phyloP scores from a whole-genome alignment of 2,797 vertebrate genomes.

The Crocodylus rhombifer region DNA sequence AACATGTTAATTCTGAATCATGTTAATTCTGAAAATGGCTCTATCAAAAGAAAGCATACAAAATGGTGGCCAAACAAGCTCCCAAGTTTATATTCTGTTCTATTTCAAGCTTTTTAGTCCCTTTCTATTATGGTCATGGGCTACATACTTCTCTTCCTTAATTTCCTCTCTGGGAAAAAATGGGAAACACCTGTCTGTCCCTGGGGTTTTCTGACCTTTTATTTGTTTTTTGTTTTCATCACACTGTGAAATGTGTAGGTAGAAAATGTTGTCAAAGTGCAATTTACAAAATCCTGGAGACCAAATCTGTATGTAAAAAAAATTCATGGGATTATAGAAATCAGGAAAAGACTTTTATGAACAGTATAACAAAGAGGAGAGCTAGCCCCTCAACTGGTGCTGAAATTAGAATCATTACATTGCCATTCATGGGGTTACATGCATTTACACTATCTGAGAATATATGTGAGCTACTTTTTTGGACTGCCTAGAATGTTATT shows the following conservation, averaged over 20 bases:
- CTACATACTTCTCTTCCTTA: background rate
- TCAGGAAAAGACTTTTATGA: background rate
- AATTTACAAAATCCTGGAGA: background rate
- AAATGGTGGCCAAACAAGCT: background rate
- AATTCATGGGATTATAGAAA: fast-evolving
- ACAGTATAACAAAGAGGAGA: background rate
- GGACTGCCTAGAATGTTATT: background rate
- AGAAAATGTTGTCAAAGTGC: background rate
- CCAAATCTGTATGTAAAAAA: background rate
- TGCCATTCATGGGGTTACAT: background rate
- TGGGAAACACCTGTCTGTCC: background rate
- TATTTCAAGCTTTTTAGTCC: background rate
- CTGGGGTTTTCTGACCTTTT: background rate
- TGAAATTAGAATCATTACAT: background rate
- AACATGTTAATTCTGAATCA: background rate
- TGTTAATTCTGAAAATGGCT: background rate
- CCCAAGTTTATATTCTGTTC: background rate
- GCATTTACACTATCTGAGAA: background rate
- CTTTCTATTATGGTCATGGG: background rate
- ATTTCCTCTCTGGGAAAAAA: background rate
- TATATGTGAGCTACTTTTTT: background rate
- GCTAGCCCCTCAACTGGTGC: background rate
- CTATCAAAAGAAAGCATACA: background rate
- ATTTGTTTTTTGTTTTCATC: background rate
- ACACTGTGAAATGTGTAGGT: background rate